phyloP scores from a whole-genome alignment of 2,797 vertebrate genomes.

The Clarias laeviceps region DNA sequence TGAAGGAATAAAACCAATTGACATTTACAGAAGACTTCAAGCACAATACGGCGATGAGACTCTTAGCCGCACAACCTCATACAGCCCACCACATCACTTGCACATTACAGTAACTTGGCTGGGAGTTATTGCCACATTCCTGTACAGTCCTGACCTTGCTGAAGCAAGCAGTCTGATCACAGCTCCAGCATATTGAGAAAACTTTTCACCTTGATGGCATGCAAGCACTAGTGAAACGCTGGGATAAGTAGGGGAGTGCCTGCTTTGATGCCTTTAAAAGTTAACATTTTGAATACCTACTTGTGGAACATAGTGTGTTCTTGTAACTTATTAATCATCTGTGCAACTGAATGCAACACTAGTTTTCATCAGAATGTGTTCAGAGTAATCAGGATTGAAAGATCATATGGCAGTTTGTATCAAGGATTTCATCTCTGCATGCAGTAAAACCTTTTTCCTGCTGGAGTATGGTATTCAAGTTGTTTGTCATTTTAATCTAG shows the following conservation, averaged over 20 bases:
- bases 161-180: too few relatives aligned
- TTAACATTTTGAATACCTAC: conserved; percentile 26
- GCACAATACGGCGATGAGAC: too few relatives aligned
- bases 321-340: conserved; percentile 39
- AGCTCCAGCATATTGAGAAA: too few relatives aligned
- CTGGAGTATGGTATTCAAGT: conserved; percentile 23
- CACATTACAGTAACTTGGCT: too few relatives aligned
- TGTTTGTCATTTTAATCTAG: conserved; percentile 25
- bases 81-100: too few relatives aligned
- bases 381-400: conserved; percentile 61
- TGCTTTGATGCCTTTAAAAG: conserved; percentile 21
- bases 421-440: conserved; percentile 38
- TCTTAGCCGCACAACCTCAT: too few relatives aligned
- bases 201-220: too few relatives aligned
- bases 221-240: too few relatives aligned
- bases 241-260: neutral
- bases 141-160: too few relatives aligned
- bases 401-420: conserved; percentile 57
- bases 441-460: conserved; percentile 10
- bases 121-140: too few relatives aligned
- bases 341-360: conserved; percentile 60
- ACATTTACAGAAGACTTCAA: too few relatives aligned
- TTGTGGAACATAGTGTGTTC: conserved; percentile 37
- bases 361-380: conserved; percentile 57
- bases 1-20: too few relatives aligned